phyloP scores from a whole-genome alignment of 2,113 vertebrate species.

The Podocnemis expansa region DNA sequence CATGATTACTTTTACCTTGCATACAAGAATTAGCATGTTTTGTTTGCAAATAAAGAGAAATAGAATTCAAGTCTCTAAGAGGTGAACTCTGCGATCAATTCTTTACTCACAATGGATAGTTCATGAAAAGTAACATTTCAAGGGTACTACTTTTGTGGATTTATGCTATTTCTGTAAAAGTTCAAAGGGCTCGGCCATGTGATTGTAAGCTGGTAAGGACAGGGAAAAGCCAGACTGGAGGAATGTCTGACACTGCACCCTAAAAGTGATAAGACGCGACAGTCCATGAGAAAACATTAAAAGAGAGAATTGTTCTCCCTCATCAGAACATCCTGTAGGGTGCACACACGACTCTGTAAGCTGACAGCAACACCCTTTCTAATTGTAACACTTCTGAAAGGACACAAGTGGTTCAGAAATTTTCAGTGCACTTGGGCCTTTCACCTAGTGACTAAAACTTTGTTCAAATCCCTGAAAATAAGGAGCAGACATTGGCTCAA shows the following conservation, averaged over 20 bases:
- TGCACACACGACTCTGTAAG: neutral
- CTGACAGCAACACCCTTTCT: neutral
- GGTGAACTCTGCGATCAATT: neutral
- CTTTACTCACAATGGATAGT: neutral
- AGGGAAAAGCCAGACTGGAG: neutral
- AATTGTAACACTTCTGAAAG: neutral
- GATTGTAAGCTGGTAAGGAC: neutral
- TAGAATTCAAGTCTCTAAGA: neutral
- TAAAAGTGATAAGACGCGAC: too few relatives aligned
- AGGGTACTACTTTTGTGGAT: neutral
- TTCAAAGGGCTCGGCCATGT: neutral
- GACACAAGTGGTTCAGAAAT: neutral
- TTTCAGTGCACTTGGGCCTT: neutral
- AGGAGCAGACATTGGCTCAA: neutral
- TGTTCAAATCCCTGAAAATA: neutral
- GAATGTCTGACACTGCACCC: too few relatives aligned
- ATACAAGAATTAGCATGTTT: constrained; percentile 45
- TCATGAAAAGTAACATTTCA: neutral
- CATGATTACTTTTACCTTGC: constrained; percentile 57
- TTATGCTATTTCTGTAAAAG: neutral
- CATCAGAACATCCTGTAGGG: neutral
- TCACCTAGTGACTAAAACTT: neutral
- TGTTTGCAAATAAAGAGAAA: neutral
- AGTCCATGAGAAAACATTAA: neutral
- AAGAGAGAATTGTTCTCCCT: neutral